Evolutionary conservation across 2,888 invertebrate genomes (phyloP).

Genomic region (Clusia tigrina): DNA sequence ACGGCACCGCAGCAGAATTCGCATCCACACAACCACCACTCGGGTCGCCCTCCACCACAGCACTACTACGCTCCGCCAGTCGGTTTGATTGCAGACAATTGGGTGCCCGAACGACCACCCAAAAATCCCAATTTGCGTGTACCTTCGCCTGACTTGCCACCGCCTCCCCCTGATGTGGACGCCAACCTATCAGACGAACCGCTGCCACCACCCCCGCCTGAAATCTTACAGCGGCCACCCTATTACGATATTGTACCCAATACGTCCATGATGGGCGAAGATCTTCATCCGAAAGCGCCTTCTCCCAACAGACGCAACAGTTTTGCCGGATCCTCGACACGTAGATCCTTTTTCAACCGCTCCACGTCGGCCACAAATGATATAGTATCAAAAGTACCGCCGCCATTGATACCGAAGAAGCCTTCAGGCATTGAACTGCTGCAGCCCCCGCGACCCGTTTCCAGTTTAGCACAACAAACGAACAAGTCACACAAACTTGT

Average conservation of each 20-base stretch:
- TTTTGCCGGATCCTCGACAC: slow-evolving; percentile 63
- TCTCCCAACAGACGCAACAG: slow-evolving; percentile 63
- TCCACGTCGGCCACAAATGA: slow-evolving; percentile 23
- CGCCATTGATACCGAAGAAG: slow-evolving; percentile 61
- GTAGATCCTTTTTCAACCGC: slow-evolving; percentile 44
- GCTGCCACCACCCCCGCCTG: slow-evolving; percentile 64
- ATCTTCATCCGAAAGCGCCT: slow-evolving; percentile 47
- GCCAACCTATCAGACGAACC: slow-evolving; percentile 61
- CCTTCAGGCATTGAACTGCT: slow-evolving; percentile 54
- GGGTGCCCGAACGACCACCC: slow-evolving; percentile 79
- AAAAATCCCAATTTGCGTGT: slow-evolving; percentile 74
- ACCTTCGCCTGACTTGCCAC: slow-evolving; percentile 64
- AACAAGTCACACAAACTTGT: slow-evolving; percentile 51
- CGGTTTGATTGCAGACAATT: slow-evolving; percentile 67
- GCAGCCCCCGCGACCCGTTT: slow-evolving; percentile 51
- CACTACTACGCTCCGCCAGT: slow-evolving; percentile 16
- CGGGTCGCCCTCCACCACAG: slow-evolving; percentile 20
- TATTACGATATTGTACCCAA: not conserved
- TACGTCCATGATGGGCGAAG: slow-evolving; percentile 14
- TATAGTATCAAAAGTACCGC: slow-evolving; percentile 42
- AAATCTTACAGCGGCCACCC: slow-evolving; percentile 54
- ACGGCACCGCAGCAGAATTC: slow-evolving; percentile 61
- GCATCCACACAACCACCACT: slow-evolving; percentile 48
- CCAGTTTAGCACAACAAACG: slow-evolving; percentile 47
- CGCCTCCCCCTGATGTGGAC: slow-evolving; percentile 58